These are phyloP conservation scores for Columba janthina DNA, from an alignment of 2,113 vertebrate species.

Conservation along the genomic window DNA sequence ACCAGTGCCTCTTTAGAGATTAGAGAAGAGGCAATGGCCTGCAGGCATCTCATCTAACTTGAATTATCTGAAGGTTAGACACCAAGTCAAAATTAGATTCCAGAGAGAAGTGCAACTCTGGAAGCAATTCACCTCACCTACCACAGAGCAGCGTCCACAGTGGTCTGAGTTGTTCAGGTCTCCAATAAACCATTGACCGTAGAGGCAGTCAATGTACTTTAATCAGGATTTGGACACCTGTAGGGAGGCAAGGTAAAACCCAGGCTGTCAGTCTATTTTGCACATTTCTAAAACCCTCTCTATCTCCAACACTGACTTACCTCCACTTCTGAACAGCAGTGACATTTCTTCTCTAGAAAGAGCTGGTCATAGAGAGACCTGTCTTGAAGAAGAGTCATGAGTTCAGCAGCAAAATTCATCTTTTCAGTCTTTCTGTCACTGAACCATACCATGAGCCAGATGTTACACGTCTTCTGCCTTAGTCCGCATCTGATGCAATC, in stretches of 20 bases:
- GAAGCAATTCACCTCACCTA: background rate
- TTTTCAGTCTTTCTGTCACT: background rate
- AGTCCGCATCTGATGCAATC: accelerated
- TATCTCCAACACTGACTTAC: background rate
- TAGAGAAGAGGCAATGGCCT: background rate
- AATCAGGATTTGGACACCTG: background rate
- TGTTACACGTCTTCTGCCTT: background rate
- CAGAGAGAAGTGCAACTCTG: background rate
- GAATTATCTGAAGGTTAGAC: background rate
- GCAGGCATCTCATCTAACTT: background rate
- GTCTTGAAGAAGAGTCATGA: accelerated
- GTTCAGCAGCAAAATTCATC: background rate
- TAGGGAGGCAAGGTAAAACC: background rate
- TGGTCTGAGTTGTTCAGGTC: background rate
- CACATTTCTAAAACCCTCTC: background rate
- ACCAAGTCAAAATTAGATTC: background rate
- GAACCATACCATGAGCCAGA: accelerated
- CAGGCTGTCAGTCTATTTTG: accelerated
- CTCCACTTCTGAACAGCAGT: background rate
- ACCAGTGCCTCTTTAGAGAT: background rate
- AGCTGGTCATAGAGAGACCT: background rate
- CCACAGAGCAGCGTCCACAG: background rate
- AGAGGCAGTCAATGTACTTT: accelerated
- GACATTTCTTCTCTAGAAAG: background rate
- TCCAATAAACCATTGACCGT: background rate